Evolutionary conservation across 2,888 invertebrate genomes (phyloP).

Genomic region (Agriotes lineatus): DNA sequence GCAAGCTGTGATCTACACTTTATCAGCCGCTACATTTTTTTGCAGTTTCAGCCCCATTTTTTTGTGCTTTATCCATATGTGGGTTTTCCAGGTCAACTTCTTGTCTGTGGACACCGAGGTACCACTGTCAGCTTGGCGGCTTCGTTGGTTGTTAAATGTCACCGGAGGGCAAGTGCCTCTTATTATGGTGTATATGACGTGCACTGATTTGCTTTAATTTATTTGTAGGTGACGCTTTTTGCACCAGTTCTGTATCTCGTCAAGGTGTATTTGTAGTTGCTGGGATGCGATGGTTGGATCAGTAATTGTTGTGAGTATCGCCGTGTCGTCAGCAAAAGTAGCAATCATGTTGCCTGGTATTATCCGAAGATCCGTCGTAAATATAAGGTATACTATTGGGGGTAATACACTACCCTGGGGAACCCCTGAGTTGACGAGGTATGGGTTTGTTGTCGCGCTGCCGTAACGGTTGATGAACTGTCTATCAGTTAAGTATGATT

Average conservation of each 20-base stretch:
- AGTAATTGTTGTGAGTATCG: background rate
- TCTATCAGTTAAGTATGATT: background rate
- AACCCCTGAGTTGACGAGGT: slow-evolving; percentile 16
- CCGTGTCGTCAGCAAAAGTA: no score
- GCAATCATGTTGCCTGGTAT: slow-evolving; percentile 10
- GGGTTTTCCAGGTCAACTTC: background rate
- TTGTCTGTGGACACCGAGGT: background rate
- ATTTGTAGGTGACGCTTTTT: slow-evolving; percentile 43
- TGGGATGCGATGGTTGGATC: background rate
- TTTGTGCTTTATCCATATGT: slow-evolving; percentile 11
- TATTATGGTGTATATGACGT: slow-evolving; percentile 18
- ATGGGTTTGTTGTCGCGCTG: background rate
- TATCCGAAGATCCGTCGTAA: background rate
- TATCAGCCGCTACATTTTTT: no score
- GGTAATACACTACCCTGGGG: slow-evolving; percentile 10
- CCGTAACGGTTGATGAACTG: slow-evolving; percentile 10
- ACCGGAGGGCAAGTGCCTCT: slow-evolving; percentile 14
- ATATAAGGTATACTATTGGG: slow-evolving; percentile 1
- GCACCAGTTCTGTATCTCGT: slow-evolving; percentile 23
- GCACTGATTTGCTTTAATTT: slow-evolving; percentile 43
- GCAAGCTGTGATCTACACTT: no score
- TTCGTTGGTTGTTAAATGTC: slow-evolving; percentile 16
- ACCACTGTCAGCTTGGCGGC: slow-evolving; percentile 3
- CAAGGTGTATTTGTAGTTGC: slow-evolving; percentile 27
- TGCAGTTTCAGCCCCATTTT: slow-evolving; percentile 5